These are phyloP conservation scores for Pollimyrus isidori DNA, from an alignment of 2,113 vertebrate species.

Conservation along the genomic window DNA sequence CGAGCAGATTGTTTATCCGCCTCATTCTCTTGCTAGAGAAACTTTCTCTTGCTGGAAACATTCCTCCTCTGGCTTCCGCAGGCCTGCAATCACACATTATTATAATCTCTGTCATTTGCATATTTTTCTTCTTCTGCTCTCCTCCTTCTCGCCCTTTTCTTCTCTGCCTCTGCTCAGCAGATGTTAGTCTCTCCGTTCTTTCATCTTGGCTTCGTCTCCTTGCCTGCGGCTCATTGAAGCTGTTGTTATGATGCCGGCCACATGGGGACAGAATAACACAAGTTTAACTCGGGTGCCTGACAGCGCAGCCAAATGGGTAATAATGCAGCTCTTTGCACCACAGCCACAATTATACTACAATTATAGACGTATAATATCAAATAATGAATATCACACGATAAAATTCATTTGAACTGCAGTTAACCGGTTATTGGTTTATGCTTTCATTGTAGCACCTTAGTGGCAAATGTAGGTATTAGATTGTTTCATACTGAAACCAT, in stretches of 20 bases:
- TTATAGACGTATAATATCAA: not conserved
- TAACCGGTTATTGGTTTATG: not conserved
- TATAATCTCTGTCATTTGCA: not conserved
- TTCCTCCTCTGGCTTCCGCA: not conserved
- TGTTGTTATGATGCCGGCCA: not conserved
- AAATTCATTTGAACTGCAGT: not conserved
- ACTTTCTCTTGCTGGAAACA: not conserved
- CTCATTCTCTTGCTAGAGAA: not conserved
- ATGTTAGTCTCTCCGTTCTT: not conserved
- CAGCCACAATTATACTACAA: not conserved
- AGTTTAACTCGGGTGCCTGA: not conserved
- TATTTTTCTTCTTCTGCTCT: not conserved
- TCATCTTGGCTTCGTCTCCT: not conserved
- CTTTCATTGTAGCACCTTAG: not conserved
- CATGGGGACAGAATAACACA: constrained; percentile 13
- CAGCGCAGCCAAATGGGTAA: not conserved
- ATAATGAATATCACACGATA: not conserved
- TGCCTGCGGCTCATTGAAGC: not conserved
- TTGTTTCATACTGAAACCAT: not conserved
- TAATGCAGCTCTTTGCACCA: not conserved
- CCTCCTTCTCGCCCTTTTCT: not conserved
- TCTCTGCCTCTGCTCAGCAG: not conserved
- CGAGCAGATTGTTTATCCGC: not conserved
- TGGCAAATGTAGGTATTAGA: not conserved
- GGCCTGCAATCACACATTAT: not conserved